Evolutionary conservation across 2,797 vertebrate genomes (phyloP).

Genomic region (Eulemur albifrons): DNA sequence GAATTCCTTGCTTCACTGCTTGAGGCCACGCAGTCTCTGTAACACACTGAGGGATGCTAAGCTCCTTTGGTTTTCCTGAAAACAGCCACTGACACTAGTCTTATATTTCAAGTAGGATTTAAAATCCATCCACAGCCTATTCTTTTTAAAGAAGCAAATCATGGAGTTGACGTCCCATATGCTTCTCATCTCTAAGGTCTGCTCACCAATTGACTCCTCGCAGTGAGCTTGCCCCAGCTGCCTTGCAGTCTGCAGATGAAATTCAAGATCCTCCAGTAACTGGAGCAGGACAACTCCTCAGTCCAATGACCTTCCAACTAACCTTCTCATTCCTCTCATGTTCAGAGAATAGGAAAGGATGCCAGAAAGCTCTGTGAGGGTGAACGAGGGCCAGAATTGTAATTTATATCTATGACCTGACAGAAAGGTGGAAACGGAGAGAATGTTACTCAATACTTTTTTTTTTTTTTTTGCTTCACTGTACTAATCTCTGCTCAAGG

Average conservation of each 20-base stretch:
- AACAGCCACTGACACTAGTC: conserved; percentile 23
- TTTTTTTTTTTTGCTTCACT: not conserved
- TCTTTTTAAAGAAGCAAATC: conserved; percentile 61
- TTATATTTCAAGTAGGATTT: conserved; percentile 59
- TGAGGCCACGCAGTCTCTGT: not conserved
- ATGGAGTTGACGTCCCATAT: conserved; percentile 15
- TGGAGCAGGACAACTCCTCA: conserved; percentile 80
- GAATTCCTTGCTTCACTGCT: not conserved
- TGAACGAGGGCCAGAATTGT: conserved; percentile 72
- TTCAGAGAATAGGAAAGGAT: conserved; percentile 72
- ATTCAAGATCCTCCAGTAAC: conserved; percentile 78
- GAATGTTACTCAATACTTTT: conserved; percentile 75
- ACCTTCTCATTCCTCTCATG: conserved; percentile 81
- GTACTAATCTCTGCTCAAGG: conserved; percentile 76
- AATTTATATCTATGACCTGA: conserved; percentile 82
- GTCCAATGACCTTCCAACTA: conserved; percentile 81
- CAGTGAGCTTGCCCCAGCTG: not conserved
- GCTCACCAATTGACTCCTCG: conserved; percentile 47
- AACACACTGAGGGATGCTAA: not conserved
- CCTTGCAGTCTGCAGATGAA: conserved; percentile 77
- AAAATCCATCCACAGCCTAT: conserved; percentile 46
- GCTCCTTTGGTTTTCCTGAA: conserved; percentile 25
- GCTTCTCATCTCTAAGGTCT: conserved; percentile 34
- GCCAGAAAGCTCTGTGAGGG: conserved; percentile 78
- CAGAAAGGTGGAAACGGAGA: conserved; percentile 76